Evolutionary conservation across 2,888 invertebrate genomes (phyloP), one percentile per base, ranked within the genome.

Genomic region (Oithona nana): DNA sequence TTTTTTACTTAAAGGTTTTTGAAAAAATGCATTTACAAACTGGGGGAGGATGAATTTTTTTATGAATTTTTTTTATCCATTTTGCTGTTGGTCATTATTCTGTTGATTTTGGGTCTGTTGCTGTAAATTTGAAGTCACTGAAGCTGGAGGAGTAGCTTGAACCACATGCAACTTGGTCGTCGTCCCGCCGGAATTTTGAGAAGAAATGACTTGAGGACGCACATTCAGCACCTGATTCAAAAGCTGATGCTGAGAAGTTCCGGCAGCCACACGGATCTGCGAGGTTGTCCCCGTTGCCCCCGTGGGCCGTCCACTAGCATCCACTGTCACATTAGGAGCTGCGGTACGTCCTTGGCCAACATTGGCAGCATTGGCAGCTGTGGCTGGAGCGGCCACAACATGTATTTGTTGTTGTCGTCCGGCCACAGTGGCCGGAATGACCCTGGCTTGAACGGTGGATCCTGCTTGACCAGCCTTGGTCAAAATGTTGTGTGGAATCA

Each of bases 351-450:
- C 30, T 50, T 50, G 28, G 29, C 31, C 57, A 13, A 26, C 57
- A 24, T 51, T 48, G 28, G 51, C 24, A 13, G 30, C 50, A 13
- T 26, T 39, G 20, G 58, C n/a, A 13, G 28, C 57, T 6, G 29
- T 30, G 26, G 48, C 52, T 13, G 78, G 74, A 11, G 79, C 78
- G 1, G 79, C 76, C 51, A 80, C 79, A 64, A 80, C 79, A 79
- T 79, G 64, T 13, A 63, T 49, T 39, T 63, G 56, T 28, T 63
- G 28, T 30, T 29, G 54, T n/a, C 50, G 51, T 13, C 76, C 76
- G 0, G 74, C 71, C 3, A 72, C 69, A 60, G 79, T 78, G 0
- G 82, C 81, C 1, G 83, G 83, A 67, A 83, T 82, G 1, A 83
- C 81, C 29, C 83, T 75, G 0, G 80, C 77, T 31, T 39, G 64